Base-by-base conservation (phyloP, 2,888 invertebrate genomes). In the Neocrepidodera transversa region DNA sequence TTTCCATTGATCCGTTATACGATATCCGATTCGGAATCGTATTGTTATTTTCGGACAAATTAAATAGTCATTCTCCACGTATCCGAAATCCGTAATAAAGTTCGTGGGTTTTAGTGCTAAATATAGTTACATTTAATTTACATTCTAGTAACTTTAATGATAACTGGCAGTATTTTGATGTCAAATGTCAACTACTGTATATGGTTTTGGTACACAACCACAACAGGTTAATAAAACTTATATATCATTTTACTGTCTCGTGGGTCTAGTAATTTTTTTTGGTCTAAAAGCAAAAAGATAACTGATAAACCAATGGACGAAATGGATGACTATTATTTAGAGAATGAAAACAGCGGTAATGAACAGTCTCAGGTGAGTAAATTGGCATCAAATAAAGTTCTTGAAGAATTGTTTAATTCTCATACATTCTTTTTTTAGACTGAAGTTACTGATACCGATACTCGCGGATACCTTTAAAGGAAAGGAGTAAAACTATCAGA, bases 401-500 rank as follows among this genome's bases (percentile, higher is more conserved):
- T 23, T 23, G 23, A 6, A 6, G 6, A 23, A 23, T 23, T 23
- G 23, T 23, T 23, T 23, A 4, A 23, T 3, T 23, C 3, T 23
- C 23, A 6, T 4, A 23, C 23, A 4, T 6, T 6, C 4, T 6
- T 4, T 23, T 30, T 30, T 30, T 30, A 30, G 30, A 30, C 10
- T 30, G 30, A 7, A 30, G n/a, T n/a, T n/a, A n/a, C n/a, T n/a
- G 10, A 30, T 30, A 23, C 23, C 3, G 36, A 23, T 35, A 49
- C 23, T 49, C 36, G 11, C 35, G 49, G 1, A 18, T 49, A n/a
- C 36, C 23, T 7, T 10, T 50, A 38, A 49, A 18, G 20, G 49
- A 49, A 18, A 17, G 49, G 20, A 35, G 35, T 20, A 49, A 50
- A 50, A 23, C 50, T 2, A 38, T 38, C 2, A 50, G 50, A n/a